Percentiles rank a stretch among this genome's conserved stretches.
Conservation (phyloP, 1,140 invertebrate genomes). For the Heliconius nattereri region DNA sequence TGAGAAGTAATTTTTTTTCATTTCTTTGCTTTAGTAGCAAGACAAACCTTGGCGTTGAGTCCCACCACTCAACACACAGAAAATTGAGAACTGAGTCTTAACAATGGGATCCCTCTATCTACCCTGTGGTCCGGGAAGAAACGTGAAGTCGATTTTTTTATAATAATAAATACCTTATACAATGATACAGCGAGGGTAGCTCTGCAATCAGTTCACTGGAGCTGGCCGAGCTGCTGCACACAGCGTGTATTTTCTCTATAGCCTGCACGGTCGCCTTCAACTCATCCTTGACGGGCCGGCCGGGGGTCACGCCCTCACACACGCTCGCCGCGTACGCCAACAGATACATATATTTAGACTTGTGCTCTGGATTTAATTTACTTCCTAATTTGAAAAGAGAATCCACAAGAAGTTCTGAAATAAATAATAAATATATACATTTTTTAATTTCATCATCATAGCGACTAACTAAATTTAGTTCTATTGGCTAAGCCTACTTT, state of each 20-base stretch:
- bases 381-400: slow-evolving; percentile 95
- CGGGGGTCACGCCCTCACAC: slow-evolving; percentile 85
- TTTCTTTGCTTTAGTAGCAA: too few relatives aligned
- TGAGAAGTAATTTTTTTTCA: too few relatives aligned
- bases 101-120: too few relatives aligned
- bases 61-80: too few relatives aligned
- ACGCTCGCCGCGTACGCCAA: slow-evolving; percentile 97
- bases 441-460: too few relatives aligned
- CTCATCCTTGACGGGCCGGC: slow-evolving; percentile 93
- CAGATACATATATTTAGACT: slow-evolving; percentile 97
- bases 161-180: slow-evolving; percentile 84
- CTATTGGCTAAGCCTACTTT: too few relatives aligned
- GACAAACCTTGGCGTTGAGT: too few relatives aligned
- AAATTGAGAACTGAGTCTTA: too few relatives aligned
- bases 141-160: too few relatives aligned
- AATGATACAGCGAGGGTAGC: slow-evolving; percentile 93
- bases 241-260: slow-evolving; percentile 95
- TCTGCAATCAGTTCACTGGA: slow-evolving; percentile 96
- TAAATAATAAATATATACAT: not conserved
- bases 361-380: slow-evolving; percentile 97
- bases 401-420: slow-evolving; percentile 94
- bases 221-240: slow-evolving; percentile 94
- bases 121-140: too few relatives aligned
- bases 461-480: too few relatives aligned
- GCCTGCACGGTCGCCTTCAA: slow-evolving; percentile 94